phyloP scores from a whole-genome alignment of 2,113 vertebrate species.

The Telmatochromis sp. region DNA sequence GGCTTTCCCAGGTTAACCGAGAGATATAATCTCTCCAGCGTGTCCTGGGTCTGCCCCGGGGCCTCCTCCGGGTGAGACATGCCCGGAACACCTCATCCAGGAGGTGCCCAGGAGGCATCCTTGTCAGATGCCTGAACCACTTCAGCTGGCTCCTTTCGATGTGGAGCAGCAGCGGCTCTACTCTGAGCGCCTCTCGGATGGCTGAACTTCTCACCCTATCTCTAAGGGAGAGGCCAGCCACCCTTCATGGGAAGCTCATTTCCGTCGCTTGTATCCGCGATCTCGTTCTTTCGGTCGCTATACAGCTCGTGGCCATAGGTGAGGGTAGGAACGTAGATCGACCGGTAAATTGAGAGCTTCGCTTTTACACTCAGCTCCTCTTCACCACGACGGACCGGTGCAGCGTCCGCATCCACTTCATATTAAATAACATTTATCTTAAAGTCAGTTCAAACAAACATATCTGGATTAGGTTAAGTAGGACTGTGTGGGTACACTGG shows the following conservation, averaged over 20 bases:
- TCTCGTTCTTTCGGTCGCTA: too few species aligned
- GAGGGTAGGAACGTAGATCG: too few species aligned
- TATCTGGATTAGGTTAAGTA: neutral
- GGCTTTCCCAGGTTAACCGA: rapidly evolving
- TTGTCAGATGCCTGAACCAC: neutral
- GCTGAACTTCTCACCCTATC: too few species aligned
- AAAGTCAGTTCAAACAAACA: neutral
- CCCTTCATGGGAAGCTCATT: too few species aligned
- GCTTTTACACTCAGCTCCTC: neutral
- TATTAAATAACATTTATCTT: neutral
- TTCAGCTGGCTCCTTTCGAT: neutral
- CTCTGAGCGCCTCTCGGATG: too few species aligned
- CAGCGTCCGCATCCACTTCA: neutral
- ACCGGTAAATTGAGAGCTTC: too few species aligned
- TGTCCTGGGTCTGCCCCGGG: neutral
- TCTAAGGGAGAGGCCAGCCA: too few species aligned
- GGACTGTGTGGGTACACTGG: neutral
- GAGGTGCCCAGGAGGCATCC: rapidly evolving
- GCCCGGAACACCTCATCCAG: neutral
- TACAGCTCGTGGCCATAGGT: too few species aligned
- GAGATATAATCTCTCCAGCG: neutral
- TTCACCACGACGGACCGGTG: rapidly evolving
- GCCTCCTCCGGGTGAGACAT: neutral
- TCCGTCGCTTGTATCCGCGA: rapidly evolving
- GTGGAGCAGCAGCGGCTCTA: rapidly evolving